Base-by-base conservation (phyloP, 2,797 vertebrate genomes). In the Ficedula albicollis region DNA sequence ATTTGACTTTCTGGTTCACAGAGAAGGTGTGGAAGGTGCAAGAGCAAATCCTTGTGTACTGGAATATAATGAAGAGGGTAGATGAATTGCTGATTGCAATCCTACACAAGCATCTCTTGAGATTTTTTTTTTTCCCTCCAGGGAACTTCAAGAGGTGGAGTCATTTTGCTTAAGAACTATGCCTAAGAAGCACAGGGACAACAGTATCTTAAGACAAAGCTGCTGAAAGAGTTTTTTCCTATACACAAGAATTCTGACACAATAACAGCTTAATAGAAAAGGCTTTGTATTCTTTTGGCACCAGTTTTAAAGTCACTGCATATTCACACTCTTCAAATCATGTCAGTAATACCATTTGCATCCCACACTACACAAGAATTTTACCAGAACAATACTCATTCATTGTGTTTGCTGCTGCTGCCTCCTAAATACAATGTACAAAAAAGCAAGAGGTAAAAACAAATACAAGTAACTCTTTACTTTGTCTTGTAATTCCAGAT, bases 401-500 rank as follows among this genome's bases (percentile, higher is more conserved):
- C 49, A 66, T 25, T 15, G 46, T 84, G 34, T 70, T n/a, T 64
- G 48, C 32, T 94, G 68, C 49, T 90, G 27, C 27, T 51, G 15
- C 23, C 75, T 68, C 39, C 55, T 52, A 83, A 90, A 89, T 29
- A 46, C 20, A 87, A 64, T n/a, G 84, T 11, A 56, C 17, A 78
- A 38, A 80, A 93, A 92, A n/a, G 6, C 19, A 80, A 66, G 90
- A 82, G 23, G 32, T 52, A 70, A 41, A 49, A 78, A 78, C 13
- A 84, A 81, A 84, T 52, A 80, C 32, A 74, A 91, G 81, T 18
- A 87, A 41, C 41, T 84, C 59, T 97, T 98, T 98, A 99, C 99
- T 98, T 99, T 3, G 93, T 98, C 86, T 99, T 98, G 5, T 99
- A 99, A 97, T 99, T 99, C 99, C 99, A 99, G 97, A 99, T 98